Evolutionary conservation across 92 coral and sea anemone species (phyloP), one percentile per base, ranked within the genome.

Genomic region (Montipora capitata): DNA sequence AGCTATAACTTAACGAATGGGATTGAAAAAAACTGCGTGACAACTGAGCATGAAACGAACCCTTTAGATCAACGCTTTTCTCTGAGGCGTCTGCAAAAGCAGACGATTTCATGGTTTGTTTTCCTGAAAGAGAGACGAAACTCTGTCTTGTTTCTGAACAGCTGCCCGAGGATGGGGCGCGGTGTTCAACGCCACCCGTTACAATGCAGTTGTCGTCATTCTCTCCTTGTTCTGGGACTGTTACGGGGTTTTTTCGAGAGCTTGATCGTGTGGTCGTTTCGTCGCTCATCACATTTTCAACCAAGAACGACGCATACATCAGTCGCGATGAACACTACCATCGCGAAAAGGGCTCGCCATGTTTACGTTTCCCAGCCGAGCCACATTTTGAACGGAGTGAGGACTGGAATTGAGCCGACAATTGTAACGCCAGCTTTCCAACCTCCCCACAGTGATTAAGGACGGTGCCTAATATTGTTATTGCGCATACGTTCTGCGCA

Each of bases 1-100:
- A 73, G 3, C 59, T 16, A 16, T 15, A 73, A 27, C 77, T 73
- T 48, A 40, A 40, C 59, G 87, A 82, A 20, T 79, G 87, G 15
- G 78, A 82, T 12, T 57, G 71, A 82, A 82, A 72, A 41, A 82
- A 82, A 20, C 71, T 82, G 70, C 79, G 49, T 9, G 87, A 82
- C 61, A 82, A 41, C 52, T 82, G 87, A 1, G 79, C 70, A 7
- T 43, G 69, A 41, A 70, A 57, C 57, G 69, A 56, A 0, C 71
- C 42, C 44, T 20, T 71, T 0, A 1, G 17, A 41, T 57, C 38
- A 1, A 18, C 44, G 15, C 14, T 67, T 56, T 41, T 20, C 40
- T 72, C 78, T 49, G 78, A 16, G 5, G 58, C 61, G n/a, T 72
- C 79, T 14, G 70, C 7, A 20, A 20, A 52, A 35, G 62, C 7